Percentiles rank a stretch among this genome's conserved stretches.
These are phyloP conservation scores for Cyaniris semiargus DNA, from an alignment of 2,888 invertebrate species.

Conservation along the genomic window DNA sequence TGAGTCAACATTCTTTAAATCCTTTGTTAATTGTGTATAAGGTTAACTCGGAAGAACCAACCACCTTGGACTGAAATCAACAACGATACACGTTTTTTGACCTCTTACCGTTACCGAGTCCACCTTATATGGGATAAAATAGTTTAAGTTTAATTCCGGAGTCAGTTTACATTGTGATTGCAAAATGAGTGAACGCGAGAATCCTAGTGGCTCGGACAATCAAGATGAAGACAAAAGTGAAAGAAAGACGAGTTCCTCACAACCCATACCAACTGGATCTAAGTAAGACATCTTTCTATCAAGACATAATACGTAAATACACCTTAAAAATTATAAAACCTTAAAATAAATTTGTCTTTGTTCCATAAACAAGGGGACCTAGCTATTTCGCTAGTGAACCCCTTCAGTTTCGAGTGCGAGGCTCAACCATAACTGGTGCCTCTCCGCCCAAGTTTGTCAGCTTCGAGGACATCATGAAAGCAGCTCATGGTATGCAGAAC, in stretches of 20 bases:
- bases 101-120: constrained; percentile 52
- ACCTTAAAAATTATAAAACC: not conserved
- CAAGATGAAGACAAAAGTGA: constrained; percentile 55
- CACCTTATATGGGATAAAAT: constrained; percentile 65
- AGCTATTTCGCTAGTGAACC: constrained; percentile 70
- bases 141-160: constrained; percentile 47
- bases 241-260: constrained; percentile 52
- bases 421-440: constrained; percentile 82
- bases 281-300: constrained; percentile 47
- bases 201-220: constrained; percentile 56
- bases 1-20: not conserved
- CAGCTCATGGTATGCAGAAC: constrained; percentile 93
- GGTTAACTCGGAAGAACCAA: not conserved
- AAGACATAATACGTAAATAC: not conserved
- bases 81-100: constrained; percentile 59
- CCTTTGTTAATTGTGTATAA: not conserved
- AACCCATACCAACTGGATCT: constrained; percentile 63
- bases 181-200: constrained; percentile 68
- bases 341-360: not conserved
- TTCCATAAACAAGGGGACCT: constrained; percentile 39
- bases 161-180: constrained; percentile 51
- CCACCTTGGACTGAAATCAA: constrained; percentile 10
- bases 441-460: constrained; percentile 93
- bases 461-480: constrained; percentile 92
- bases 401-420: constrained; percentile 80